Evolutionary conservation across 1,140 invertebrate species (phyloP).

Genomic region (Ceratina japonica): DNA sequence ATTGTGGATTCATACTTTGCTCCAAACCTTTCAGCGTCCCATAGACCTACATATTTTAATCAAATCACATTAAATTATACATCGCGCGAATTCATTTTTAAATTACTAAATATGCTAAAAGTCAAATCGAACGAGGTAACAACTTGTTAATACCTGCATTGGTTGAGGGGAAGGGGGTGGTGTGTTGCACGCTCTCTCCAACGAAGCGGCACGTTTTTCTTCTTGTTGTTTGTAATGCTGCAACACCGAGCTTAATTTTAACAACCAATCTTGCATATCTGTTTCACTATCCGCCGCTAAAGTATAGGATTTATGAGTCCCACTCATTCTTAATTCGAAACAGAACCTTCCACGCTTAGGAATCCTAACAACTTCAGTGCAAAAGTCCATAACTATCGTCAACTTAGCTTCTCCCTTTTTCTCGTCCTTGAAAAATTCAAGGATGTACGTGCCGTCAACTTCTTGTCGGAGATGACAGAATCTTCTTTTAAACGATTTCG

Average conservation of each 20-base stretch:
- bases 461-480: conserved; percentile 94
- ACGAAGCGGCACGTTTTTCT: conserved; percentile 83
- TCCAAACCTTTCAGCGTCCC: conserved; percentile 92
- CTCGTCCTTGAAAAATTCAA: conserved; percentile 96
- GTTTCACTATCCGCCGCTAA: conserved; percentile 92
- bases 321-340: conserved; percentile 93
- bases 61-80: neutral
- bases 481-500: conserved; percentile 94
- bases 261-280: conserved; percentile 92
- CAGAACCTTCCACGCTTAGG: conserved; percentile 90
- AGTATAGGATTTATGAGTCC: conserved; percentile 89
- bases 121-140: no score
- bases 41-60: conserved; percentile 70
- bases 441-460: conserved; percentile 93
- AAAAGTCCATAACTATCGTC: conserved; percentile 96
- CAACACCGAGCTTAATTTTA: conserved; percentile 86
- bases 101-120: no score
- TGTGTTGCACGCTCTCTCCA: conserved; percentile 81
- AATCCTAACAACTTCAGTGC: conserved; percentile 92
- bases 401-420: conserved; percentile 93
- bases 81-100: neutral
- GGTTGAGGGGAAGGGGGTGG: conserved; percentile 81
- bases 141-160: conserved; percentile 63
- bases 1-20: conserved; percentile 93
- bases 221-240: conserved; percentile 88